Base-by-base conservation (phyloP, 2,888 invertebrate species). In the Pollenia griseotomentosa region DNA sequence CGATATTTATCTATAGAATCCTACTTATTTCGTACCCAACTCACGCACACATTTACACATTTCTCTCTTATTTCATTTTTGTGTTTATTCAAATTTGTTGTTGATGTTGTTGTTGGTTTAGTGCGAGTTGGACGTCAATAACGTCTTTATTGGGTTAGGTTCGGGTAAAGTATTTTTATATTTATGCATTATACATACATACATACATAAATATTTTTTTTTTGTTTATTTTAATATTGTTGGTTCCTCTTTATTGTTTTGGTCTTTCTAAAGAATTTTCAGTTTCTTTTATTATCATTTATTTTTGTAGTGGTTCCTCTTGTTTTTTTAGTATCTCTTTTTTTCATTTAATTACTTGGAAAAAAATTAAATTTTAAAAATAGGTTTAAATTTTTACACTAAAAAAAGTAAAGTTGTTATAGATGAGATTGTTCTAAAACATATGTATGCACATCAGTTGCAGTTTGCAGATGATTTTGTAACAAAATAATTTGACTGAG, bases 141-240 rank as follows among this genome's bases (percentile, higher is more conserved):
- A 73, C 61, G 83, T 81, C 71, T 83, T 61, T 68, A 83, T 86
- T 86, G 83, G 83, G 83, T 73, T 77, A 86, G 86, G 86, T 86
- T 86, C 80, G 86, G 86, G 66, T 73, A 77, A 61, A 65, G 33
- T 55, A 63, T 57, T 16, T 80, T 78, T n/a, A 63, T 57, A 63
- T 65, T 65, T 48, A 8, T 51, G 55, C 40, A 19, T 33, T 6
- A 6, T 6, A 33, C 33, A 33, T 33, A 33, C 2, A 2, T 75
- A 23, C 23, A 2, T 23, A 23, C 42, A 10, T 42, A 33, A 12
- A 23, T n/a, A 16, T 16, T 44, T 63, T 78, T 16, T 75, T 40
- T 59, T 59, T 8, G 12, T 63, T 68, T 16, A 7, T 77, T 19
- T 71, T 84, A n/a, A 33, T 33, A 33, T 33, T 59, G 12, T 9